Base-by-base conservation (phyloP, 2,113 vertebrate genomes). In the Talpa occidentalis region DNA sequence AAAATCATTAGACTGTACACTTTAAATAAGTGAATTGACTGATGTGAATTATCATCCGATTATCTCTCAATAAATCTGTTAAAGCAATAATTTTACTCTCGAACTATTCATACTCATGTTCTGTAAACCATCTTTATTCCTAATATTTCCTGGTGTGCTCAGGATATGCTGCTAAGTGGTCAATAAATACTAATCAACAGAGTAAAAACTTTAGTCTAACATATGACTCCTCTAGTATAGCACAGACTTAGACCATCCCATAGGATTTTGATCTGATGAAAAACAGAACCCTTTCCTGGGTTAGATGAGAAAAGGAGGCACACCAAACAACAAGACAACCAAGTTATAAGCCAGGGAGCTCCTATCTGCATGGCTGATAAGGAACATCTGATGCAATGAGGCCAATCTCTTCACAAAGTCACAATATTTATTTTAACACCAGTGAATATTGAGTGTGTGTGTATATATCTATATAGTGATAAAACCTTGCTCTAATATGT, bases 371-470 rank as follows among this genome's bases (percentile, higher is more conserved):
- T 37, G 76, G 44, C 95, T 96, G 94, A 95, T 97, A 97, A 95
- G 87, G 93, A 73, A 93, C 91, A 93, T 95, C 83, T 95, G 93
- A 97, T 88, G 94, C 88, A 52, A 88, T 10, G 59, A 94, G 82
- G 96, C 91, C 89, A 76, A 93, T 96, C 96, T 94, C 92, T 96
- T 88, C 37, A 72, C 92, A 82, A 96, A 97, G 96, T 97, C 97
- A 97, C 97, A 97, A 97, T 97, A 97, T 97, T 97, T 97, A 97
- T 95, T 90, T 97, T 97, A 97, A 92, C 95, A 90, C 97, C 95
- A 97, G 88, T 84, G 95, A 95, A 73, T 93, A 96, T 82, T 92
- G 96, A 97, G 97, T 97, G 97, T 96, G 97, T 96, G 92, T 97
- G 96, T 96, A 89, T 97, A 96, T 92, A 94, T 91, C 94, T 94